Evolutionary conservation across 2,797 vertebrate species (phyloP), one percentile per base, ranked within the genome.

Genomic region (Kryptopterus vitreolus): DNA sequence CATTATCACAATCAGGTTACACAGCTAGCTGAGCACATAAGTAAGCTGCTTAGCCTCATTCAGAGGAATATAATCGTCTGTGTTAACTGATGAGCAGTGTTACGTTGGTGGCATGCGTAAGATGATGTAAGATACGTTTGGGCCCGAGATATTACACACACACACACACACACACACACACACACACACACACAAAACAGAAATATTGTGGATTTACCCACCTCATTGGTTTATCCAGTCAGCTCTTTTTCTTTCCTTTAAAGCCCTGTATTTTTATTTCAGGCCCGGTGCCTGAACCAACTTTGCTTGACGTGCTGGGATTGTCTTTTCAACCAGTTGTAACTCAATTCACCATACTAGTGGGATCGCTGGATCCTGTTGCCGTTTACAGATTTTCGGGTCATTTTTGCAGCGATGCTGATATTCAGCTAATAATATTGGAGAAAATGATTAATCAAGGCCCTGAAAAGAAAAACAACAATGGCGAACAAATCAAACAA

Each of bases 1-100:
- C 63, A 82, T 82, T 79, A 82, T 79, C 58, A 43, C 71, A 82
- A 82, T 82, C 81, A 82, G 81, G 81, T 82, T 79, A 76, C 81
- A 82, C 63, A 79, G 77, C 81, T 76, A 79, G 72, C 71, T 76
- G 71, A 76, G 77, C 77, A 16, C 65, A 76, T 82, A 82, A 82
- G 71, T 79, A 78, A 79, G 71, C 81, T 76, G 77, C 81, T 82
- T 79, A 75, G 81, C 77, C 48, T 62, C 81, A 55, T 82, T 79
- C 81, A 75, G 76, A 69, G 59, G 71, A 79, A 78, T 68, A 82
- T 76, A 38, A 82, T 79, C 77, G 68, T 55, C 50, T 31, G 22
- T 74, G 71, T 65, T 79, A 79, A 82, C 78, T 82, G 81, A 68
- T 57, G 57, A 68, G 77, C 31, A 6, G 63, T 35, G 26, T 46